A percentile compares a stretch with the other conserved stretches of the same genome.
Conservation (phyloP, 2,888 invertebrate genomes). For the Priocnemis perturbator region DNA sequence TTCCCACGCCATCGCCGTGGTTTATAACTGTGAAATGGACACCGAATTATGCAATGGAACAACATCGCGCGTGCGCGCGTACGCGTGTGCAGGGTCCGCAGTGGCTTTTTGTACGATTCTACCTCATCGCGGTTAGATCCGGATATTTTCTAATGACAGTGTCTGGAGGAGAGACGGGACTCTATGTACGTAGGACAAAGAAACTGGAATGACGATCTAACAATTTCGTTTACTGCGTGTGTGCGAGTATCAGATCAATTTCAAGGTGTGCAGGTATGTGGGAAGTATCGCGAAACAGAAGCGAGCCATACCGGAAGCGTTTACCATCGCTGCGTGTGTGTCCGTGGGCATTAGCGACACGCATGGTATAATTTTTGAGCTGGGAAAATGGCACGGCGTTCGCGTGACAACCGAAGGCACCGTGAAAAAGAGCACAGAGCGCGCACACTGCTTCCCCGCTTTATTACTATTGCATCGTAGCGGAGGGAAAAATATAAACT, state of each 20-base stretch:
- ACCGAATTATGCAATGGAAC: constrained; percentile 1
- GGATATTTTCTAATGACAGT: no score
- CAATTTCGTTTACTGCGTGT: no score
- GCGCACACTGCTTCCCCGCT: neutral
- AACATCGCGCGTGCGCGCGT: no score
- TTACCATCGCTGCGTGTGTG: constrained; percentile 5
- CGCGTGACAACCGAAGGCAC: constrained; percentile 24
- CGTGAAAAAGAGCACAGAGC: constrained; percentile 4
- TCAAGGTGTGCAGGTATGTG: no score
- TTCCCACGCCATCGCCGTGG: constrained; percentile 14
- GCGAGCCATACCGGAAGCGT: neutral
- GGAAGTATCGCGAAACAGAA: neutral
- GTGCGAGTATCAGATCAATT: no score
- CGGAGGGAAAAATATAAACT: neutral
- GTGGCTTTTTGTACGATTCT: no score
- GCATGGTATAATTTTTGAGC: constrained; percentile 16
- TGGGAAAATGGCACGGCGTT: constrained; percentile 3
- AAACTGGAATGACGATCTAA: no score
- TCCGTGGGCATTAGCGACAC: constrained; percentile 14
- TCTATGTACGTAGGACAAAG: no score
- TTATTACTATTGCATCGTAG: constrained; percentile 5
- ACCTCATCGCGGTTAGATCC: no score
- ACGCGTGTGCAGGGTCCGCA: no score
- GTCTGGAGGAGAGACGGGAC: no score
- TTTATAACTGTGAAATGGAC: constrained; percentile 7